Percentiles rank a stretch among this genome's conserved stretches.
Conservation (phyloP, 1,140 invertebrate genomes). For the Stegodyphus mimosarum region DNA sequence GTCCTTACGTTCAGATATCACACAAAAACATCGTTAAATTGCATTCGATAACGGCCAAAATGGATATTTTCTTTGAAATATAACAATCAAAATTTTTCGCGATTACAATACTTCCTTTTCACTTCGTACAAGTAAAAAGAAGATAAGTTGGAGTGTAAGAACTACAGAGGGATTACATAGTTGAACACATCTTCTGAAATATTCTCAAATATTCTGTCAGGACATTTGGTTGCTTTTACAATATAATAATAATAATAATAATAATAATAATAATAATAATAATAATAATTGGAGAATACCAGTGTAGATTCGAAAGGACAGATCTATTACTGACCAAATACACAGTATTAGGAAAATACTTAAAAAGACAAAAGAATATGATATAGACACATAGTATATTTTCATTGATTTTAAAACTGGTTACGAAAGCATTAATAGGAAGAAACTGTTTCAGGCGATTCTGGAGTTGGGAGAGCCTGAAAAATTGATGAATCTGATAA, state of each 20-base stretch:
- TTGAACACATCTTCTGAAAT: neutral
- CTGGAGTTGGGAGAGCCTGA: neutral
- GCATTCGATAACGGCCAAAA: too few species aligned
- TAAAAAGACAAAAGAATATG: conserved; percentile 7
- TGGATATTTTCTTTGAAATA: too few species aligned
- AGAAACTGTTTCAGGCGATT: neutral
- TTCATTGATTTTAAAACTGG: neutral
- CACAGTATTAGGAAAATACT: neutral
- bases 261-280: too few species aligned
- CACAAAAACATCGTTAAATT: too few species aligned
- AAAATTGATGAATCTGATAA: neutral
- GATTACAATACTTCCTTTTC: too few species aligned
- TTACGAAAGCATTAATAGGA: neutral
- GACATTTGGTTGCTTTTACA: neutral
- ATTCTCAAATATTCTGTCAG: neutral
- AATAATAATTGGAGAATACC: neutral
- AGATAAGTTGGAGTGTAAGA: neutral
- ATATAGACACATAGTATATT: neutral
- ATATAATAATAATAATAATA: too few species aligned
- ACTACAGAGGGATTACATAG: conserved; percentile 1
- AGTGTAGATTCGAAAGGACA: conserved; percentile 1
- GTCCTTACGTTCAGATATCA: too few species aligned
- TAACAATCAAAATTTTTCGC: too few species aligned
- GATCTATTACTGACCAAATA: neutral
- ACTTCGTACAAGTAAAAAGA: too few species aligned